Base-by-base conservation (phyloP, 2,888 invertebrate species). In the Ligdia adustata region DNA sequence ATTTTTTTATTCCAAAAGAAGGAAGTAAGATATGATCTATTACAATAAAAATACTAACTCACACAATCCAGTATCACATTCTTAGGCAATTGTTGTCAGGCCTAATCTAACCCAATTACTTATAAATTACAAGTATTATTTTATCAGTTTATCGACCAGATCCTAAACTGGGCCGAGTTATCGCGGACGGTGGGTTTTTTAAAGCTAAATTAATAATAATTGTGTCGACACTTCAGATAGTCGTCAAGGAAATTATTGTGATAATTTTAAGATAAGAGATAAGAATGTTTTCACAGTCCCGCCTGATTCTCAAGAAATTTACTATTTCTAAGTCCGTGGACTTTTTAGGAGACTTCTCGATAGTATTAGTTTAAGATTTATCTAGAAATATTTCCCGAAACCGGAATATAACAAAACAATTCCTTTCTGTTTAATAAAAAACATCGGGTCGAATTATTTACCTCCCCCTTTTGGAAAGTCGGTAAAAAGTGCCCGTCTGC, bases 101-200 rank as follows among this genome's bases (percentile, higher is more conserved):
- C 73, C 71, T 62, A 46, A 32, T 46, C 65, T 81, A 84, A 81
- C 82, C 83, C 72, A 81, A 77, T 83, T 81, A 81, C 75, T 69
- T 77, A 72, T 72, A 78, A 82, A 76, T 81, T 75, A 79, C 62
- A 60, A 71, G 66, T 68, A 68, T 64, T 62, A 65, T 60, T 59
- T 67, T 62, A 69, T 70, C 62, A 65, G 53, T 57, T 43, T 69
- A 71, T 69, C 65, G 7, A 65, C 66, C 66, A 57, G 57, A 42
- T 62, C 52, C 56, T 57, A 60, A 77, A 74, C 66, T 66, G 68
- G 75, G 66, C 59, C 74, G 64, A 54, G 55, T 60, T 67, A 66
- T 63, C 69, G 55, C 37, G 40, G 52, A 57, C 55, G 52, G 40
- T 45, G 34, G 31, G 16, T 44, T 22, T 51, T 51, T 38, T 40